Evolutionary conservation across 2,888 invertebrate species (phyloP).

Genomic region (Acronicta leporina): DNA sequence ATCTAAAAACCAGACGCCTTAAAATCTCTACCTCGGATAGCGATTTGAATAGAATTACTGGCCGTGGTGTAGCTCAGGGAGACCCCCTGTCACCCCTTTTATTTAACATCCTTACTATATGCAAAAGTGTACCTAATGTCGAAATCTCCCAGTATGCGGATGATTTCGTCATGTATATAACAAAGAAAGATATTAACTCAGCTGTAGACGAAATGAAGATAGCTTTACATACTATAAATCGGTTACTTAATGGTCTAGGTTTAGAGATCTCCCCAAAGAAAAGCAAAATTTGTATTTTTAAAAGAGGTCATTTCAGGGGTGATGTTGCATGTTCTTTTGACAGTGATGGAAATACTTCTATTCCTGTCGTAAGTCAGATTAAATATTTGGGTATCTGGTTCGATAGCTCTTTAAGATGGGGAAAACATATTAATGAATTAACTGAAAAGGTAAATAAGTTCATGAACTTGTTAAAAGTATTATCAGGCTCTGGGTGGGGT

Average conservation of each 20-base stretch:
- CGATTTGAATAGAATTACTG: neutral
- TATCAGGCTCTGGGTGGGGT: constrained; percentile 4
- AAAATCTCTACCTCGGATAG: neutral
- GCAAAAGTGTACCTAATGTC: neutral
- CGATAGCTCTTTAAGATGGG: neutral
- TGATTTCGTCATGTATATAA: constrained; percentile 3
- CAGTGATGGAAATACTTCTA: neutral
- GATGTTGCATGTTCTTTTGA: neutral
- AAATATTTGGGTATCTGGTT: constrained; percentile 7
- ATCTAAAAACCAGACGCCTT: neutral
- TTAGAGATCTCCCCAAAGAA: neutral
- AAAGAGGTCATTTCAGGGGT: constrained; percentile 1
- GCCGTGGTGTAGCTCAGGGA: constrained; percentile 1
- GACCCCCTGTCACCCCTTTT: constrained; percentile 2
- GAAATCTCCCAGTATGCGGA: constrained; percentile 4
- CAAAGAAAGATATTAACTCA: neutral
- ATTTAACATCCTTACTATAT: constrained; percentile 5
- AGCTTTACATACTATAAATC: neutral
- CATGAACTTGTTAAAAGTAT: constrained; percentile 1
- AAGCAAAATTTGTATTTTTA: neutral
- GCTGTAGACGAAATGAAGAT: neutral
- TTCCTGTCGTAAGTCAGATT: neutral
- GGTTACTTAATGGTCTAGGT: neutral
- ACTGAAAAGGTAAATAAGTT: neutral
- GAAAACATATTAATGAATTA: neutral